phyloP scores from a whole-genome alignment of 2,888 invertebrate species.

The Andricus quercusramuli region DNA sequence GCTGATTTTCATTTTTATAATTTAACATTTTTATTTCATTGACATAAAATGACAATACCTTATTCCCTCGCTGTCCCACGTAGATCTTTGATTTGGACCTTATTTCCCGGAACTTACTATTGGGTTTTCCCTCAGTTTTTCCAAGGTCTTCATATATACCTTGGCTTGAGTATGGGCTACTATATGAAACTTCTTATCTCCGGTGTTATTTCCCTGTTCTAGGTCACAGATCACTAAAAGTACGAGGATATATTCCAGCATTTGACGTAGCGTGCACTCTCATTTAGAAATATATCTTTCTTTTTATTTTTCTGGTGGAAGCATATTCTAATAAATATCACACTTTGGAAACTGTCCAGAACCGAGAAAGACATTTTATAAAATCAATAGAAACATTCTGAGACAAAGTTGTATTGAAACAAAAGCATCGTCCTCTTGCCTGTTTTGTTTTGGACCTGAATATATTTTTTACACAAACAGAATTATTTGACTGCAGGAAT shows the following conservation, averaged over 20 bases:
- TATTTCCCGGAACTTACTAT: neutral
- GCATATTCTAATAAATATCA: neutral
- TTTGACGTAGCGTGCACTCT: neutral
- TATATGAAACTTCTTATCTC: neutral
- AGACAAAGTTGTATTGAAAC: too few relatives aligned
- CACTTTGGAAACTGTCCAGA: neutral
- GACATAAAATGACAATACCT: too few relatives aligned
- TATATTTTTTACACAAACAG: too few relatives aligned
- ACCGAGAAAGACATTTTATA: neutral
- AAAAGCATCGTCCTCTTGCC: too few relatives aligned
- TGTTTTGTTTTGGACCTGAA: too few relatives aligned
- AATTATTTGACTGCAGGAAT: too few relatives aligned
- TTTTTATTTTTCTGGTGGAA: neutral
- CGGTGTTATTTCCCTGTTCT: neutral
- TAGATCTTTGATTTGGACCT: neutral
- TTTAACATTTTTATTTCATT: too few relatives aligned
- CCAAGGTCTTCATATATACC: neutral
- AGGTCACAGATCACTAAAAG: neutral
- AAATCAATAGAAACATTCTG: neutral
- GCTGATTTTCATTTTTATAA: too few relatives aligned
- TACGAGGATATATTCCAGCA: neutral
- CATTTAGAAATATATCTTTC: neutral
- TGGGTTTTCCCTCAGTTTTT: neutral
- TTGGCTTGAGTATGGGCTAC: neutral
- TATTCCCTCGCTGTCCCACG: too few relatives aligned